These are phyloP conservation scores for Rhagium mordax DNA, from an alignment of 2,888 invertebrate genomes.

Conservation along the genomic window DNA sequence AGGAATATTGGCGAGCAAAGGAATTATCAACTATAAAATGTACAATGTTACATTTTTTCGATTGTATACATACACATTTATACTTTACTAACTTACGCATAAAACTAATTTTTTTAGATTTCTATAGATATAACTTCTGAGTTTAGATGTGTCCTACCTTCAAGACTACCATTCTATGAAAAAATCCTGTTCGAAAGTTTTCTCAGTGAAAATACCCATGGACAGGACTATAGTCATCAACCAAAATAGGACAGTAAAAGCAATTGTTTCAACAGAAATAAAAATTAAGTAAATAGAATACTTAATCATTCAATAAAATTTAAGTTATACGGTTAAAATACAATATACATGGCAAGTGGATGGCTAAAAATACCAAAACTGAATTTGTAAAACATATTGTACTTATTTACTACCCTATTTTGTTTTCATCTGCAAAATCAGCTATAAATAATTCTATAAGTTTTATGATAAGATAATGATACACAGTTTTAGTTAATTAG, in stretches of 20 bases:
- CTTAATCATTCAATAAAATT: background rate
- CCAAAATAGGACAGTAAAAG: constrained; percentile 30
- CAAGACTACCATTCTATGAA: too few relatives aligned
- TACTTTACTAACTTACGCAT: too few relatives aligned
- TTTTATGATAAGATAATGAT: background rate
- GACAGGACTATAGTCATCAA: too few relatives aligned
- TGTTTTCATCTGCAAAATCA: constrained; percentile 23
- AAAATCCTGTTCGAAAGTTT: too few relatives aligned
- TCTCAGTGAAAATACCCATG: too few relatives aligned
- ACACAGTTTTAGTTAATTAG: background rate
- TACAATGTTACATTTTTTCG: too few relatives aligned
- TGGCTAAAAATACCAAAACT: constrained; percentile 34
- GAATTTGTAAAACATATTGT: constrained; percentile 5
- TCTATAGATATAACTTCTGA: too few relatives aligned
- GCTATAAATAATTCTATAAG: background rate
- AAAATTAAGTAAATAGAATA: constrained; percentile 6
- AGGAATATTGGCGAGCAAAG: too few relatives aligned
- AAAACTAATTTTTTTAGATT: too few relatives aligned
- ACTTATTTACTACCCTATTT: constrained; percentile 23
- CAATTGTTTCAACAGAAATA: background rate
- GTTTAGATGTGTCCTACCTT: too few relatives aligned
- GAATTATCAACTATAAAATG: too few relatives aligned
- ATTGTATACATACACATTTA: too few relatives aligned
- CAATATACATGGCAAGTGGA: constrained; percentile 44
- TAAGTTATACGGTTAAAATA: constrained; percentile 20